Evolutionary conservation across 2,888 invertebrate species (phyloP), one percentile per base, ranked within the genome.

Genomic region (Arrhopalites spinosus): DNA sequence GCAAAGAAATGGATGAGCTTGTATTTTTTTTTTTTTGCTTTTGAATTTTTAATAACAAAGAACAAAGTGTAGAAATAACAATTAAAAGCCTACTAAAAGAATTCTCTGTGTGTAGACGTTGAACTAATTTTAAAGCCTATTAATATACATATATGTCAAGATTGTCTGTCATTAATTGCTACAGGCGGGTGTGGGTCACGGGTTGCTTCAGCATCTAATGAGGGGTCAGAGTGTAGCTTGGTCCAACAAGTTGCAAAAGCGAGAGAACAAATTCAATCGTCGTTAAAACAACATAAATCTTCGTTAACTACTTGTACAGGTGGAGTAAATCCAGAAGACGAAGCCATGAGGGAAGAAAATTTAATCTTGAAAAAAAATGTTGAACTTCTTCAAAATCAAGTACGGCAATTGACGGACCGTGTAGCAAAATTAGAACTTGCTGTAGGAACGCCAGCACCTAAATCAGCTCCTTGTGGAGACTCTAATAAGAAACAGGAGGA

Each of bases 401-500:
- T 83, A 30, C 68, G 61, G 59, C 77, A 80, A 56, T 79, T 83
- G 20, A 81, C 78, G 15, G 79, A 81, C 27, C 78, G 83, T 15
- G 81, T 83, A 29, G 47, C 66, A 11, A 76, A 76, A 15, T 70
- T 83, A 53, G 84, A 82, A 84, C 85, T 85, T 85, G 86, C 84
- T 79, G 77, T 83, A 76, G 84, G 83, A 81, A 82, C 81, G 43
- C 8, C 36, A 13, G 71, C 36, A 15, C 1, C 47, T 7, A 72
- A 61, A 45, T 17, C 78, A 36, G 75, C 77, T 30, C 56, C 77
- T 36, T 63, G 84, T 80, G 78, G 84, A 77, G 78, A 79, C 17
- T 64, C 56, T 36, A 76, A 74, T 76, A 81, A 75, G 53, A 79
- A 78, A 74, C 78, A 74, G n/a, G 87, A 88, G 25, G 90, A 90